Evolutionary conservation across 2,888 invertebrate genomes (phyloP), one percentile per base, ranked within the genome.

Genomic region (Hololepta plana): DNA sequence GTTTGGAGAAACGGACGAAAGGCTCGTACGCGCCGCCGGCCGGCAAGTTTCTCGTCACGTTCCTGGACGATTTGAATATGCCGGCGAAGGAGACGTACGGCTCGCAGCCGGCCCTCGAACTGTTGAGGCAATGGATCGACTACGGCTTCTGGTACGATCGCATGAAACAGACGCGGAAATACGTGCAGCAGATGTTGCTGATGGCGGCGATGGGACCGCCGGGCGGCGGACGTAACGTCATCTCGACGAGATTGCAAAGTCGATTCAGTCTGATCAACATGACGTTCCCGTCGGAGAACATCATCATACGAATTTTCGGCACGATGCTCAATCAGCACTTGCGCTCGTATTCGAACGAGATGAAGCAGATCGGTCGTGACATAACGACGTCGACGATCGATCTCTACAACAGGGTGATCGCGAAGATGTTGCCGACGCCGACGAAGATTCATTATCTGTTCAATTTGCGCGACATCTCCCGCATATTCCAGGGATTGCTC

Each of bases 1-100:
- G 79, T n/a, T 64, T 85, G 1, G 87, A 88, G 52, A 87, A 88
- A 56, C 61, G 85, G 26, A 85, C 84, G 0, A 88, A 87, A 50
- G 80, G 75, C 2, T 69, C 76, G 31, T 87, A 69, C 45, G 72
- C 76, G 2, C 88, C 88, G 0, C 58, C 72, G 12, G 80, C 76
- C 36, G 74, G 80, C 46, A 88, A 85, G 57, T 73, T 62, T 36
- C 70, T 90, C 68, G 67, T 88, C 30, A 68, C 77, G 5, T 87
- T 85, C 49, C 68, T 90, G 70, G 90, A 90, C 49, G 88, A 90
- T 49, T 73, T 90, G 42, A 88, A 88, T 57, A 87, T 88, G 85
- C 88, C 88, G 0, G 79, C 77, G 4, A 79, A 81, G 37, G 88
- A 90, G 44, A 65, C 65, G 8, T 88, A 82, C 46, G 88, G 87